Base-by-base conservation (phyloP, 2,888 invertebrate species). In the Acrobasis repandana region DNA sequence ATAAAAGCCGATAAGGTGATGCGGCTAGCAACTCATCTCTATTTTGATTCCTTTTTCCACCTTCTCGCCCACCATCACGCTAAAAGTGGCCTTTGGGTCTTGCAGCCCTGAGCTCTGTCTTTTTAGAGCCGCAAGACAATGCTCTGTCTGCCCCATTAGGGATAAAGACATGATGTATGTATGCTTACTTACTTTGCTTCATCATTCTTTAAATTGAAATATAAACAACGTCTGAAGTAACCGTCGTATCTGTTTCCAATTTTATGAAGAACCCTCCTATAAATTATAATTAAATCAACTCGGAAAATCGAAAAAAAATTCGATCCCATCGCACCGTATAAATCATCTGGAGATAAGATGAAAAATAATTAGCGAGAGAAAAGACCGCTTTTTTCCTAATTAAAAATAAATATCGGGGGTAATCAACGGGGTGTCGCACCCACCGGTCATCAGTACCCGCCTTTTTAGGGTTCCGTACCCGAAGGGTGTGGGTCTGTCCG, bases 381-480 rank as follows among this genome's bases (percentile, higher is more conserved):
- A 67, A 67, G 72, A 67, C 65, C 71, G 71, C 71, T 76, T 80
- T 83, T 86, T 86, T 82, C 77, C 80, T 90, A 90, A 91, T 91
- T 90, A 90, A 89, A 90, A 89, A 89, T 89, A 90, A 90, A 90
- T 90, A 90, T 86, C 84, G 78, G 70, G 58, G 63, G 77, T 76
- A 76, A 85, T 86, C 82, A 68, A 67, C 72, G 68, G 62, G 54
- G 43, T 43, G 43, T n/a, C 14, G 43, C 43, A 43, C 43, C 43
- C 43, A 43, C 4, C 6, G 14, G 11, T 9, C 14, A 14, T 3
- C 11, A 14, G 11, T 14, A 6, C 11, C 2, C n/a, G 14, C 11
- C n/a, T 3, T 6, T 43, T 11, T 11, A 3, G 9, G 34, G 5
- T 34, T 34, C 9, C 34, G 34, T 34, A 9, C 6, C 4, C 9